phyloP scores from a whole-genome alignment of 1,140 invertebrate genomes.

The Trichonephila inaurata region DNA sequence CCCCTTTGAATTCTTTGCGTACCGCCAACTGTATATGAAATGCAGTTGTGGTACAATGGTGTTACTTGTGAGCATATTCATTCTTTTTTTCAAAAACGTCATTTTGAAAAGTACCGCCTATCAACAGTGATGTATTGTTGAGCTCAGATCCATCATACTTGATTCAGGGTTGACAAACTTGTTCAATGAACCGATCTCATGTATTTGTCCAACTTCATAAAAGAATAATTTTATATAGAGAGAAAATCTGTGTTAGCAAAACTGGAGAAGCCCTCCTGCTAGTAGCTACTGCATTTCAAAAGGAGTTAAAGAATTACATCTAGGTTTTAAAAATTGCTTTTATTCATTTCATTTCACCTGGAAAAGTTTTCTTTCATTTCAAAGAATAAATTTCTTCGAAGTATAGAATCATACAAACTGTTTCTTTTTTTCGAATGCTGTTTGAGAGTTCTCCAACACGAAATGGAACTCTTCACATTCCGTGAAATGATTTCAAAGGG shows the following conservation, averaged over 20 bases:
- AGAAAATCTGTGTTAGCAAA: conserved; percentile 27
- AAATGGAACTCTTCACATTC: not conserved
- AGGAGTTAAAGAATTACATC: not conserved
- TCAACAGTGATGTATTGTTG: conserved; percentile 44
- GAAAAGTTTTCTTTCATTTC: not conserved
- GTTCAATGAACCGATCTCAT: not conserved
- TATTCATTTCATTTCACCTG: conserved; percentile 14
- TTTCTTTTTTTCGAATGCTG: not conserved
- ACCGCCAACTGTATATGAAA: not conserved
- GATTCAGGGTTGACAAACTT: conserved; percentile 31
- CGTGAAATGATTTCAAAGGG: not conserved
- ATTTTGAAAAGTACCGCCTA: conserved; percentile 46
- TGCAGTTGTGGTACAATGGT: not conserved
- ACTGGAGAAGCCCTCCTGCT: not conserved
- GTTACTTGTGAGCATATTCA: not conserved
- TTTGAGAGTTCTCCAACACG: not conserved
- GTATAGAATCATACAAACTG: not conserved
- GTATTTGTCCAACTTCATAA: conserved; percentile 60
- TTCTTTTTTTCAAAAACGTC: conserved; percentile 12
- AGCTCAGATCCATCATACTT: conserved; percentile 40
- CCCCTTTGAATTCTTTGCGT: not conserved
- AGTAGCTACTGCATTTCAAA: not conserved
- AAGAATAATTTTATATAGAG: conserved; percentile 13
- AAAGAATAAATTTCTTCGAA: not conserved
- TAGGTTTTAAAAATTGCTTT: conserved; percentile 5